Evolutionary conservation across 2,113 vertebrate genomes (phyloP), one percentile per base, ranked within the genome.

Genomic region (Oreotrochilus melanogaster): DNA sequence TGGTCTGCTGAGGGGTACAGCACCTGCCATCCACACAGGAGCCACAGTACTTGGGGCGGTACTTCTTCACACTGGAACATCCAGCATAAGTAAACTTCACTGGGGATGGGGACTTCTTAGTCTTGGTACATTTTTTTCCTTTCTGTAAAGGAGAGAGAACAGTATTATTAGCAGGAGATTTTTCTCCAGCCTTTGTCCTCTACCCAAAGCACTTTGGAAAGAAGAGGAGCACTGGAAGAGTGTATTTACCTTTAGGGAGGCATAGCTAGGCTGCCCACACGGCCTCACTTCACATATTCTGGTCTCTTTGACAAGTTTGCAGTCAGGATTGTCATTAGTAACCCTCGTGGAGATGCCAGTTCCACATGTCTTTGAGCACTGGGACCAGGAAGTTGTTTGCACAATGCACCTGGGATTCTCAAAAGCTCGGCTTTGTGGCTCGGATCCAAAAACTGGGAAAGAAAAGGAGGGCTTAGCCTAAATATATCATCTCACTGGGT

Each of bases 311-410:
- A 99, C 97, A 96, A 99, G 98, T 93, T 98, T 99, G 98, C 99
- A 99, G 81, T 99, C 98, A 0, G 95, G 96, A 94, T 99, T 99
- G 98, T 99, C 98, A 3, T 99, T 99, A 98, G 99, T 99, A 91
- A 99, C 99, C 86, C 99, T 98, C 19, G 99, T 99, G 94, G 99
- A 99, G 97, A 99, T 98, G 75, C 99, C 99, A 18, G 98, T 99
- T 73, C 99, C 99, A 64, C 99, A 99, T 1, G 98, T 99, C 98
- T 99, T 99, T 57, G 99, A 99, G 97, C 99, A 99, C 94, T 98
- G 99, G 57, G 99, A 99, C 99, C 99, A 99, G 27, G 99, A 98
- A 17, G 99, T 99, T 81, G 99, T 99, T 97, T 99, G 99, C 88
- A 99, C 97, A 1, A 99, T 98, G 97, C 99, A 99, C 96, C 99